Evolutionary conservation across 2,113 vertebrate genomes (phyloP), one percentile per base, ranked within the genome.

Genomic region (Arvicanthis niloticus): DNA sequence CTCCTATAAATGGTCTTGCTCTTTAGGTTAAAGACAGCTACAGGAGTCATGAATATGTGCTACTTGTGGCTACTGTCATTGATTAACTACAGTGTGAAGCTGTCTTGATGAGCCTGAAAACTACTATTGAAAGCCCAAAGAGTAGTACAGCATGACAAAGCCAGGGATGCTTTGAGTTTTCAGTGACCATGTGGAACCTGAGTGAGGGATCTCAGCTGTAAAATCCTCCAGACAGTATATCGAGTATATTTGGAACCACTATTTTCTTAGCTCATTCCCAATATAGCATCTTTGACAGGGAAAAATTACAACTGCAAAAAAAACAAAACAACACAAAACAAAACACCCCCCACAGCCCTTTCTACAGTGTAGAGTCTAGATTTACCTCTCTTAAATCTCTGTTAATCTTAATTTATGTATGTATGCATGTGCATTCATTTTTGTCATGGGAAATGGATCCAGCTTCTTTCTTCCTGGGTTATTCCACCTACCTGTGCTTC

Each of bases 1-100:
- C 88, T 90, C 37, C 0, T 86, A 82, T 60, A 89, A 78, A 96
- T 91, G 91, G 95, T 85, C 82, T 65, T 34, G 85, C 85, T 97
- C 93, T 97, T 19, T 9, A 92, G 89, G 95, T 62, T 76, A 89
- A 94, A 97, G 96, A 68, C 80, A 93, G 96, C 60, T 80, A 60
- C 89, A 98, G 91, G 73, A 91, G 84, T 98, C 62, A 95, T 96
- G 92, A 96, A 92, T 89, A 40, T 89, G 82, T 86, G 91, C 92
- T 95, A 51, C 94, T 96, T 96, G 85, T 95, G 78, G 80, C 53
- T 97, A 53, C 88, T 92, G 13, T 89, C 82, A 92, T 94, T 94
- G 87, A 94, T 97, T 93, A 93, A 84, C 87, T 94, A 93, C 10
- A 91, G 60, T 72, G 86, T 67, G 80, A 29, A 37, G 40, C 73